Evolutionary conservation across 64 coral and sea anemone species (phyloP).

Genomic region (Stylophora pistillata): DNA sequence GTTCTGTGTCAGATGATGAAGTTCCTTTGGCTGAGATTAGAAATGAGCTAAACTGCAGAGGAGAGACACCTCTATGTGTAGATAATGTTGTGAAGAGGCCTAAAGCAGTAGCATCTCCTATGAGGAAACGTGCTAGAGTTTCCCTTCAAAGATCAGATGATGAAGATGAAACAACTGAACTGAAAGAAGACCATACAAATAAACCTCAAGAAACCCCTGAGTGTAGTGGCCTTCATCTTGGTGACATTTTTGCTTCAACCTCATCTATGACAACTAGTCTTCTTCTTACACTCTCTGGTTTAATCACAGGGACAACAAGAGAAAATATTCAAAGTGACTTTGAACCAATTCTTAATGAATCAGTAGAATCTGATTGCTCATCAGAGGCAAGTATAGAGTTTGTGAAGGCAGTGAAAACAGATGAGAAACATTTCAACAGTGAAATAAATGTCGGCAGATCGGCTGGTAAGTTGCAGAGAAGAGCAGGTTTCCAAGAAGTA

Average conservation of each 20-base stretch:
- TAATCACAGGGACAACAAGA: neutral
- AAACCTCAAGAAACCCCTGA: neutral
- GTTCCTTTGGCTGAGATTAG: neutral
- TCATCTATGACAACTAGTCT: neutral
- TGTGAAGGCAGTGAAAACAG: neutral
- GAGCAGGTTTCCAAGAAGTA: neutral
- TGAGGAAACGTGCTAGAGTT: constrained; percentile 8
- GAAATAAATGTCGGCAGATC: too few species aligned
- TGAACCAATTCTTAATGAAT: neutral
- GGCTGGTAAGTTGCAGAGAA: neutral
- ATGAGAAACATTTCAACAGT: too few species aligned
- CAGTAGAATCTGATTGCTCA: constrained; percentile 19
- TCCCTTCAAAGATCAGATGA: neutral
- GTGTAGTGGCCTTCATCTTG: neutral
- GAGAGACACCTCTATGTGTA: too few species aligned
- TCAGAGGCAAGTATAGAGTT: constrained; percentile 1
- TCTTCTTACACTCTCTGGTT: neutral
- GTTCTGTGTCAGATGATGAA: constrained; percentile 27
- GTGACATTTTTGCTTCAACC: neutral
- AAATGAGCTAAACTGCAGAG: neutral
- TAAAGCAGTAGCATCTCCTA: neutral
- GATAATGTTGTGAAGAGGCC: neutral
- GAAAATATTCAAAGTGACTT: neutral
- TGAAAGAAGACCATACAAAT: neutral
- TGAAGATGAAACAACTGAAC: neutral